Base-by-base conservation (phyloP, 2,797 vertebrate genomes). In the Phalloptychus januarius region DNA sequence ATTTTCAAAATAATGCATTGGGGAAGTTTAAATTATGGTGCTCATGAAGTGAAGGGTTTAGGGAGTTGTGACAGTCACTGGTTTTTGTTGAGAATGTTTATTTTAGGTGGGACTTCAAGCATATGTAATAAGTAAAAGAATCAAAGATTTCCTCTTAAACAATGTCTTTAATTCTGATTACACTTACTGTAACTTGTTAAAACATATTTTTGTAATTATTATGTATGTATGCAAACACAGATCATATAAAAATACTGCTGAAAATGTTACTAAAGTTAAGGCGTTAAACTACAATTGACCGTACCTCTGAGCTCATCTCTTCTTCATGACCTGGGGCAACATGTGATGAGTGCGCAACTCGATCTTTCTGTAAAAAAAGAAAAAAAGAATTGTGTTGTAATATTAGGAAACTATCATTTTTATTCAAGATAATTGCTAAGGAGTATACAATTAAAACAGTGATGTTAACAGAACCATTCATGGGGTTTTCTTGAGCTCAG, bases 251-350 rank as follows among this genome's bases (percentile, higher is more conserved):
- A 70, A n/a, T 7, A 31, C 33, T 73, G 45, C 71, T 72, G 74
- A 45, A 67, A 70, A 40, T 20, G 58, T 38, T 65, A 0, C 36
- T 65, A 23, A n/a, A 80, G 74, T 45, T 75, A 71, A 31, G 16
- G 33, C 8, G 11, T 31, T 63, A 20, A 7, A 65, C 61, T 71
- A 71, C 56, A 56, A 13, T 56, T 63, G 6, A 61, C 38, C 74
- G 89, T 74, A 90, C 87, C 84, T 92, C 85, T 75, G 92, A 91
- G 81, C 91, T 91, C 81, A 89, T 81, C 79, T 97, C 97, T 45
- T 99, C 98, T 50, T 98, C 98, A 65, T 96, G 97, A 72, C 95
- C 96, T 0, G 96, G 95, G 0, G 95, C 96, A 1, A 95, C 93
- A 83, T 97, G 97, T 76, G 95, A 95, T 0, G 96, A 94, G 2